Percentiles rank a stretch among this genome's conserved stretches.
phyloP scores from a whole-genome alignment of 2,797 vertebrate genomes.

The Acanthurus lineatus region DNA sequence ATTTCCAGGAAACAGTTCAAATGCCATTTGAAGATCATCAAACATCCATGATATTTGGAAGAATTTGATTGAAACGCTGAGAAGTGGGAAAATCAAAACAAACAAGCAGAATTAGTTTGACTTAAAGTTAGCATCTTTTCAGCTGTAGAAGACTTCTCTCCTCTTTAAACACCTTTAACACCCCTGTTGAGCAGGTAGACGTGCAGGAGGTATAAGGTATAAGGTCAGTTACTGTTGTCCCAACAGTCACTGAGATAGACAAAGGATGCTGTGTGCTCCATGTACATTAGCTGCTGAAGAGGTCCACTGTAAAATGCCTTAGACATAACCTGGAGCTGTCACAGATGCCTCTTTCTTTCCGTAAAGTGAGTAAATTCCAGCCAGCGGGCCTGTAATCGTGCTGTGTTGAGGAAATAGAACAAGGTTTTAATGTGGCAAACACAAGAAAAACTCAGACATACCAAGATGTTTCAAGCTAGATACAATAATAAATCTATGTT shows the following conservation, averaged over 20 bases:
- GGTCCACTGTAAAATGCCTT: background rate
- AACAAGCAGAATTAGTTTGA: background rate
- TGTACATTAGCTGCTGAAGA: background rate
- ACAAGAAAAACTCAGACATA: background rate
- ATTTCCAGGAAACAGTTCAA: no score
- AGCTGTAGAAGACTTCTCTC: background rate
- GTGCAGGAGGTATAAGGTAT: no score
- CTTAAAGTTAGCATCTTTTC: background rate
- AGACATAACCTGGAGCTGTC: background rate
- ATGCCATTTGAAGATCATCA: background rate
- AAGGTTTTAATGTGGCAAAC: background rate
- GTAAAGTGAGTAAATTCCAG: background rate
- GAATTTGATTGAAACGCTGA: background rate
- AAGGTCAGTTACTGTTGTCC: background rate
- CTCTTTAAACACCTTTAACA: background rate
- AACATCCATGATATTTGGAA: no score
- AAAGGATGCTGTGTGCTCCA: background rate
- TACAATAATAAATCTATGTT: background rate
- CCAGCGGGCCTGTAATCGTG: background rate
- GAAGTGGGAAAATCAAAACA: background rate
- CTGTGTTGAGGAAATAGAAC: background rate
- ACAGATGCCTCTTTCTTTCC: background rate
- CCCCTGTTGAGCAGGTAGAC: no score
- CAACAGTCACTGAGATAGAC: background rate
- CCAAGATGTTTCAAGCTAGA: background rate